Evolutionary conservation across 2,888 invertebrate genomes (phyloP).

Genomic region (Chrysodeixis includens): DNA sequence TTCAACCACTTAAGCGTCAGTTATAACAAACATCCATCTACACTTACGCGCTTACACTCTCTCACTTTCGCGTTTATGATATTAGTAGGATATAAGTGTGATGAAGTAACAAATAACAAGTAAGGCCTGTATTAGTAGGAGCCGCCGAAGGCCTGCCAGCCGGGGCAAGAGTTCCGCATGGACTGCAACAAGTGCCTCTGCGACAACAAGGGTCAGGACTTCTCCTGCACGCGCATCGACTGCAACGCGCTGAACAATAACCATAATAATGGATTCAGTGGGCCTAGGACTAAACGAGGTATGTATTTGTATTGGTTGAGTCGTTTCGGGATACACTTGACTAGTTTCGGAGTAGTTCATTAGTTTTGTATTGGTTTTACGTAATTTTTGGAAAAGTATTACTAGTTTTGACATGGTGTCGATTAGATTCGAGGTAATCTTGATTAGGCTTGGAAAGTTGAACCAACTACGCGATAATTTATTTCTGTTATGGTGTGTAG

Average conservation of each 20-base stretch:
- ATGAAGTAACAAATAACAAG: conserved; percentile 55
- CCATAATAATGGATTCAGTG: conserved; percentile 59
- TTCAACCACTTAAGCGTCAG: no score
- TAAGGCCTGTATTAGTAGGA: conserved; percentile 71
- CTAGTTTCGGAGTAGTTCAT: background rate
- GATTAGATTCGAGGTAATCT: no score
- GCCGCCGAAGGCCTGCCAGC: conserved; percentile 78
- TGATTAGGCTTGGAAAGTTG: no score
- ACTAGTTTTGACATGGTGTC: background rate
- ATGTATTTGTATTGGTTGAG: conserved; percentile 12
- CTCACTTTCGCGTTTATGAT: no score
- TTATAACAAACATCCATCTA: no score
- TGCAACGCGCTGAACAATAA: conserved; percentile 75
- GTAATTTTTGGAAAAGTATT: background rate
- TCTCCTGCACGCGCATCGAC: conserved; percentile 85
- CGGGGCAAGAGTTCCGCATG: conserved; percentile 81
- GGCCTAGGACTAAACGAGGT: conserved; percentile 76
- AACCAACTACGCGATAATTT: no score
- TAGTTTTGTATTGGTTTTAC: no score
- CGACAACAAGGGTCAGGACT: conserved; percentile 78
- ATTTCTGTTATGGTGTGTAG: no score
- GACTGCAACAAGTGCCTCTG: conserved; percentile 88
- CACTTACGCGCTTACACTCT: no score
- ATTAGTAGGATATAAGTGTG: no score
- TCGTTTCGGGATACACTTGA: no score